These are phyloP conservation scores for Euwallacea fornicatus DNA, from an alignment of 1,140 invertebrate species.

Conservation along the genomic window DNA sequence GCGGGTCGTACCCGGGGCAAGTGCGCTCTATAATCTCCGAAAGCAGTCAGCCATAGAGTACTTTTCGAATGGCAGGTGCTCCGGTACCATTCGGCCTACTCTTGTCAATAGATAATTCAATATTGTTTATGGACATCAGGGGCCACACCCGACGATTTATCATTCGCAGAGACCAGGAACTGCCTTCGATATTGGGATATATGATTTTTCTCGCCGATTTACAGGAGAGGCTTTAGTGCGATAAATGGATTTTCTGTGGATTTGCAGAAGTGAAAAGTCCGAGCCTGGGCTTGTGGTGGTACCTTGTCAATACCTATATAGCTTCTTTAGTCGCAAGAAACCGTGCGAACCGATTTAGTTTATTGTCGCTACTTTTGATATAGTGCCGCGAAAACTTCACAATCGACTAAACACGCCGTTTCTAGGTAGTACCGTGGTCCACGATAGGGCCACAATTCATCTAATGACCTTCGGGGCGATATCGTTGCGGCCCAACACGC, in stretches of 20 bases:
- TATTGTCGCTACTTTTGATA: constrained; percentile 31
- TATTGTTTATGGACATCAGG: constrained; percentile 40
- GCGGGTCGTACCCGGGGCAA: constrained; percentile 9
- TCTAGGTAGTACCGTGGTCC: constrained; percentile 19
- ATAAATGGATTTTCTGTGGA: not conserved
- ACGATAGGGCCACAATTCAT: constrained; percentile 23
- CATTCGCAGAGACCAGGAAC: constrained; percentile 34
- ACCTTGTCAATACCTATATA: constrained; percentile 3
- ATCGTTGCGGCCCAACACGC: constrained; percentile 3
- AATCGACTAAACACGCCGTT: constrained; percentile 35
- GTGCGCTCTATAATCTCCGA: constrained; percentile 31
- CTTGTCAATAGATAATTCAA: constrained; percentile 45
- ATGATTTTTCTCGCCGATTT: not conserved
- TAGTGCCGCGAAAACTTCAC: constrained; percentile 34
- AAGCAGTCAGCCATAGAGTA: constrained; percentile 32
- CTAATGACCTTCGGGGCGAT: constrained; percentile 16
- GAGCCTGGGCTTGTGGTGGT: not conserved
- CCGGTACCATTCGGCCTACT: constrained; percentile 44
- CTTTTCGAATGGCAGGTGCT: constrained; percentile 41
- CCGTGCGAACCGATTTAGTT: constrained; percentile 31
- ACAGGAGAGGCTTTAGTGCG: not conserved
- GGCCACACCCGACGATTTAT: constrained; percentile 41
- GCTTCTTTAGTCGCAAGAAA: constrained; percentile 25
- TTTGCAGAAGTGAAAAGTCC: not conserved
- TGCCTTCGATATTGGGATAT: constrained; percentile 28